A percentile compares a stretch with the other conserved stretches of the same genome.
Evolutionary conservation across 2,888 invertebrate species (phyloP).

Genomic region (Tiliacea citrago): DNA sequence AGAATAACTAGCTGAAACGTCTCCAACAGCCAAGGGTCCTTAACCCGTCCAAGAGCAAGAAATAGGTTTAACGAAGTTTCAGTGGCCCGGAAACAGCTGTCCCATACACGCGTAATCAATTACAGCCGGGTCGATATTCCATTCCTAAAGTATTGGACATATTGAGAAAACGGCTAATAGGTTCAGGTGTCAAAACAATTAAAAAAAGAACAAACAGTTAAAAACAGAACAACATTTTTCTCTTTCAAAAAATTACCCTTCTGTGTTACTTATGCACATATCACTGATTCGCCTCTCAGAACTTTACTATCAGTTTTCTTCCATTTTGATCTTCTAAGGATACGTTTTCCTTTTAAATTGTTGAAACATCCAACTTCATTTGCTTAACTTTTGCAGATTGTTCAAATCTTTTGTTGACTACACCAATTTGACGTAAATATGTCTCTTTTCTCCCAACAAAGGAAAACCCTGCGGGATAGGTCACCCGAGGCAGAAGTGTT

Average conservation of each 20-base stretch:
- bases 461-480: neutral
- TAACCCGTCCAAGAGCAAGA: neutral
- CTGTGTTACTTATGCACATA: neutral
- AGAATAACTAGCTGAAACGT: neutral
- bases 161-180: neutral
- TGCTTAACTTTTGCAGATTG: neutral
- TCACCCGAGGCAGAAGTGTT: conserved; percentile 5
- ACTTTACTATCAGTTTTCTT: neutral
- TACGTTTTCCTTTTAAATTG: neutral
- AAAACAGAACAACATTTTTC: neutral
- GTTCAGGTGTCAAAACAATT: neutral
- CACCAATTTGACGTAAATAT: neutral
- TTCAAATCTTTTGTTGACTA: neutral
- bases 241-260: neutral
- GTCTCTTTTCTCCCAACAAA: neutral
- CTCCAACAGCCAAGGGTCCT: neutral
- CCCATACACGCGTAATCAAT: conserved; percentile 24
- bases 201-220: neutral
- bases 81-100: conserved; percentile 25
- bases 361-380: too few species aligned
- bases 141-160: neutral
- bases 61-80: conserved; percentile 15
- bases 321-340: neutral
- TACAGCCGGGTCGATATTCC: conserved; percentile 14
- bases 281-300: neutral